These are phyloP conservation scores for Archilochus colubris DNA, from an alignment of 2,113 vertebrate genomes.

Conservation along the genomic window DNA sequence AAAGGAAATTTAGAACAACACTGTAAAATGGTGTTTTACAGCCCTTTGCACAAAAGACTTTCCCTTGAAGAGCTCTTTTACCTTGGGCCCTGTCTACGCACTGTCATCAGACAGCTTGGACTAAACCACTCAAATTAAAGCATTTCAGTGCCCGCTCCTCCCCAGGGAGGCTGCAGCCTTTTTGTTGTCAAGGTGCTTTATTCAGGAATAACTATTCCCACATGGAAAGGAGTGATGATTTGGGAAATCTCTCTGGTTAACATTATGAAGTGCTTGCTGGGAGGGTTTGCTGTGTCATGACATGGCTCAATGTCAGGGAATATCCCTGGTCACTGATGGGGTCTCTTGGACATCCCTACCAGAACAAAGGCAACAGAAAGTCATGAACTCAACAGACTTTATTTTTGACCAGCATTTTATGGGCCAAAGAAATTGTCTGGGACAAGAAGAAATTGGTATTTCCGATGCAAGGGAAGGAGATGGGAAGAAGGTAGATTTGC, in stretches of 20 bases:
- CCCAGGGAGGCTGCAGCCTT: not conserved
- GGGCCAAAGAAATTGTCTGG: not conserved
- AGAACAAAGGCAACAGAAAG: not conserved
- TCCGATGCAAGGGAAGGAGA: not conserved
- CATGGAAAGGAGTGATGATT: not conserved
- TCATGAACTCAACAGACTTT: not conserved
- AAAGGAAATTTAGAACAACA: constrained; percentile 56
- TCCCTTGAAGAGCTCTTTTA: not conserved
- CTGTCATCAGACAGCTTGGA: not conserved
- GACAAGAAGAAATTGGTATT: not conserved
- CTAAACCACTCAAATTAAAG: not conserved
- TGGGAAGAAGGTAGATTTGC: not conserved
- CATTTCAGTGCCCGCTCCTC: not conserved
- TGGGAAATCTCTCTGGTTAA: not conserved
- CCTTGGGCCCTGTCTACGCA: not conserved
- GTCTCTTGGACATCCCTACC: fast-evolving
- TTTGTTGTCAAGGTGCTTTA: not conserved
- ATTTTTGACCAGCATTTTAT: not conserved
- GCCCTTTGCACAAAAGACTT: not conserved
- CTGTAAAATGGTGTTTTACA: constrained; percentile 7
- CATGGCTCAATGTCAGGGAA: not conserved
- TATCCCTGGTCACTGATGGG: fast-evolving
- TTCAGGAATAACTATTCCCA: not conserved
- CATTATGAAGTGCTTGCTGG: not conserved
- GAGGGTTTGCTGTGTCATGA: not conserved